Evolutionary conservation across 2,797 vertebrate genomes (phyloP).

Genomic region (Acropternis orthonyx): DNA sequence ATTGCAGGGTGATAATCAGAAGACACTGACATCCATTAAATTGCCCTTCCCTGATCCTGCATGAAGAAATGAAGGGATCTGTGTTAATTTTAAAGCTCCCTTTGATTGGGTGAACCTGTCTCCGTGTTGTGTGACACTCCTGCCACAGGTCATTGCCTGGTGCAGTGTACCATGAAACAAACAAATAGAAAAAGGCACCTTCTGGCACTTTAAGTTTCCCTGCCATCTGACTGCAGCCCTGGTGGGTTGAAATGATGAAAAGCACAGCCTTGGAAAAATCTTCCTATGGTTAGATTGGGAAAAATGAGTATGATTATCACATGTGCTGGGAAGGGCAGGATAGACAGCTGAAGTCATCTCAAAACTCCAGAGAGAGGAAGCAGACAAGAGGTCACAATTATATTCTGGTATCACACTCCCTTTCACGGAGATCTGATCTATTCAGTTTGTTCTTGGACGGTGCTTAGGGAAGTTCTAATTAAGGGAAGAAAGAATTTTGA

Average conservation of each 20-base stretch:
- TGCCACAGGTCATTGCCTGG: constrained; percentile 95
- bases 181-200: constrained; percentile 99
- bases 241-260: constrained; percentile 84
- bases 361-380: constrained; percentile 90
- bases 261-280: constrained; percentile 80
- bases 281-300: constrained; percentile 86
- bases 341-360: constrained; percentile 91
- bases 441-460: constrained; percentile 91
- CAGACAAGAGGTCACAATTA: constrained; percentile 99
- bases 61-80: constrained; percentile 87
- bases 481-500: constrained; percentile 98
- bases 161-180: constrained; percentile 97
- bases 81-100: constrained; percentile 91
- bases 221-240: constrained; percentile 83
- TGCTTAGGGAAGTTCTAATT: constrained; percentile 98
- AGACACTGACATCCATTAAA: constrained; percentile 79
- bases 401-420: constrained; percentile 82
- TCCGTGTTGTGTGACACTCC: constrained; percentile 83
- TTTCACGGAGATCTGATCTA: constrained; percentile 90
- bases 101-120: constrained; percentile 95
- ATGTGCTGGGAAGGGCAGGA: constrained; percentile 85
- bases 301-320: constrained; percentile 93
- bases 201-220: constrained; percentile 91
- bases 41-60: constrained; percentile 80
- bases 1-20: constrained; percentile 70